Conservation (phyloP, 2,888 invertebrate genomes). For the Cenopis cana region DNA sequence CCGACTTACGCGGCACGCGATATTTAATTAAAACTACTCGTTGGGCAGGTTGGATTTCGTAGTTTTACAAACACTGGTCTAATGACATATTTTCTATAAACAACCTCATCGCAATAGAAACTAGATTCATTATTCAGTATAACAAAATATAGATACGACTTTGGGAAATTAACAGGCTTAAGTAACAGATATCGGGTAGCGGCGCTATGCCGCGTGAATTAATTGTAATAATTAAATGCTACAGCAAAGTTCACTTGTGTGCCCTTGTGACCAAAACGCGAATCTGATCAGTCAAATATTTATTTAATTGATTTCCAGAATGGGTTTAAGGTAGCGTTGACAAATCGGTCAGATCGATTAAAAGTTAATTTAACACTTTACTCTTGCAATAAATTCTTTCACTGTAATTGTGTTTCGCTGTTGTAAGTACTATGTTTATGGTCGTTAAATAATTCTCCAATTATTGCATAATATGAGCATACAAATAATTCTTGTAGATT, state of each 20-base stretch:
- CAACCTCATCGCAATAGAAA: background rate
- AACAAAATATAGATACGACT: background rate
- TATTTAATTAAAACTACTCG: slow-evolving; percentile 48
- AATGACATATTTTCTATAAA: background rate
- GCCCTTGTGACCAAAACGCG: slow-evolving; percentile 42
- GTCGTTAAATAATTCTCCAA: slow-evolving; percentile 3
- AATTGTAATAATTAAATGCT: slow-evolving; percentile 42
- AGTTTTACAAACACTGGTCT: slow-evolving; percentile 6
- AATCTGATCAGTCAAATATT: slow-evolving; percentile 41
- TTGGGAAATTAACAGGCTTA: slow-evolving; percentile 14
- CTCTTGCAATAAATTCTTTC: slow-evolving; percentile 10
- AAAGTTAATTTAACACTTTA: slow-evolving; percentile 19
- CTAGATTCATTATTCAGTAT: slow-evolving; percentile 1
- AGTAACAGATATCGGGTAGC: slow-evolving; percentile 20
- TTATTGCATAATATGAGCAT: slow-evolving; percentile 26
- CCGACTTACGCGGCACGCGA: slow-evolving; percentile 39
- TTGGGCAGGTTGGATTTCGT: slow-evolving; percentile 51
- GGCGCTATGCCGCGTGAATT: slow-evolving; percentile 41
- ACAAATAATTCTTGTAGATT: slow-evolving; percentile 48
- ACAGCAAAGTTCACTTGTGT: slow-evolving; percentile 42
- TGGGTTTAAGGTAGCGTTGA: slow-evolving; percentile 28
- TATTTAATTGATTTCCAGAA: slow-evolving; percentile 43
- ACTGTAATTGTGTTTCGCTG: slow-evolving; percentile 20
- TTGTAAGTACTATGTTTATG: background rate
- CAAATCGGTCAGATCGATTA: slow-evolving; percentile 35